Base-by-base conservation (phyloP, 2,113 vertebrate species). In the Xiphias gladius region DNA sequence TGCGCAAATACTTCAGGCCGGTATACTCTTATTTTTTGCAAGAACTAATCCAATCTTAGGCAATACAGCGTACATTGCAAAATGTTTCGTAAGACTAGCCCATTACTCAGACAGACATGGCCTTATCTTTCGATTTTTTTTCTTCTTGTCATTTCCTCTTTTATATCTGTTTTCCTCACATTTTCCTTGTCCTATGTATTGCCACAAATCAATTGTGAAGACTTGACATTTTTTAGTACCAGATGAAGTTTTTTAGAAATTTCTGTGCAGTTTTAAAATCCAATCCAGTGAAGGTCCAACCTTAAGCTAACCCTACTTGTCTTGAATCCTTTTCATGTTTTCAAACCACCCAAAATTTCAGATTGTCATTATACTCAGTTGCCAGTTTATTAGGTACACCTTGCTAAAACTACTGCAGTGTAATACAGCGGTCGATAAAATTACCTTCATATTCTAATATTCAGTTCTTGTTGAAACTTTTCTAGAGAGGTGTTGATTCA, bases 81-180 rank as follows among this genome's bases (percentile, higher is more conserved):
- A 22, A 6, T 48, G 39, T 65, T 37, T n/a, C 26, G 5, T 14
- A n/a, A 20, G 32, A 61, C 7, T 14, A 16, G 28, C 5, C 4
- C 12, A 19, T 55, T 12, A 35, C 22, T 59, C 62, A 19, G 46
- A 55, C 43, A n/a, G 39, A 32, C 22, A 26, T 65, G 37, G 43
- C 39, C 7, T 61, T 68, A 57, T 65, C 54, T 78, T 61, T 69
- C 6, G 13, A 50, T 61, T 46, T 14, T 71, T 43, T 6, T 20
- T 61, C 8, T 63, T 37, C 26, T 52, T 10, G 6, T 1, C 13
- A 43, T 19, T 30, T 26, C 20, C 7, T 35, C 17, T 37, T 26
- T 63, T 3, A 46, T 6, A 16, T 50, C 5, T 19, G 17, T 14
- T 16, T 8, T 43, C 20, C 63, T 46, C 41, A n/a, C 17, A 35